phyloP scores from a whole-genome alignment of 2,113 vertebrate species.

The Phylloscopus trochilus region DNA sequence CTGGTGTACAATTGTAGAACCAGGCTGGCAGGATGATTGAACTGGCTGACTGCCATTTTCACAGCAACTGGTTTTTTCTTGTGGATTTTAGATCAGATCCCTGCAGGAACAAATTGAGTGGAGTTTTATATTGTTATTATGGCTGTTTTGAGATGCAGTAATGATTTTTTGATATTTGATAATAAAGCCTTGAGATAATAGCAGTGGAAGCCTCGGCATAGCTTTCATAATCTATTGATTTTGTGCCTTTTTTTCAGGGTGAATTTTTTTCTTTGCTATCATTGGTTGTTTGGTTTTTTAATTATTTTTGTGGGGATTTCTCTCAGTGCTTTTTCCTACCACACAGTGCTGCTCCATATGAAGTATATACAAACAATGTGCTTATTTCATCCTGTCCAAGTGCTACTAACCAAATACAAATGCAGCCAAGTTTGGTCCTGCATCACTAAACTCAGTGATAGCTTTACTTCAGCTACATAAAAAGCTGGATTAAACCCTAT shows the following conservation, averaged over 20 bases:
- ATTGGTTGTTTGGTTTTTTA: background rate
- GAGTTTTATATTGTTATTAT: constrained; percentile 41
- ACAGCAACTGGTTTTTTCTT: constrained; percentile 17
- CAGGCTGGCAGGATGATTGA: background rate
- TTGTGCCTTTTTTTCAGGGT: background rate
- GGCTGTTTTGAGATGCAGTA: constrained; percentile 44
- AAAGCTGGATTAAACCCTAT: background rate
- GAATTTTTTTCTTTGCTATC: background rate
- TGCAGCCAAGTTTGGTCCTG: background rate
- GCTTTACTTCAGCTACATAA: background rate
- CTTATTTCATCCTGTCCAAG: background rate
- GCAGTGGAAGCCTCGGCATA: background rate
- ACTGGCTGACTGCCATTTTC: constrained; percentile 44
- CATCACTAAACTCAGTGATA: background rate
- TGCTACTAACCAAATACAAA: background rate
- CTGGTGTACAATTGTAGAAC: background rate
- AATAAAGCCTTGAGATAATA: constrained; percentile 32
- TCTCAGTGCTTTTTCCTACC: background rate
- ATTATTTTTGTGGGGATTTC: constrained; percentile 19
- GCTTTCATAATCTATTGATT: constrained; percentile 24
- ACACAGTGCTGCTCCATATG: background rate
- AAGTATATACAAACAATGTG: background rate
- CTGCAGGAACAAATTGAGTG: constrained; percentile 55
- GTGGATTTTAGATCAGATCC: constrained; percentile 59
- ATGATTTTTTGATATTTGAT: constrained; percentile 55